Evolutionary conservation across 2,888 invertebrate species (phyloP).

Genomic region (Drosophila paramelanica): DNA sequence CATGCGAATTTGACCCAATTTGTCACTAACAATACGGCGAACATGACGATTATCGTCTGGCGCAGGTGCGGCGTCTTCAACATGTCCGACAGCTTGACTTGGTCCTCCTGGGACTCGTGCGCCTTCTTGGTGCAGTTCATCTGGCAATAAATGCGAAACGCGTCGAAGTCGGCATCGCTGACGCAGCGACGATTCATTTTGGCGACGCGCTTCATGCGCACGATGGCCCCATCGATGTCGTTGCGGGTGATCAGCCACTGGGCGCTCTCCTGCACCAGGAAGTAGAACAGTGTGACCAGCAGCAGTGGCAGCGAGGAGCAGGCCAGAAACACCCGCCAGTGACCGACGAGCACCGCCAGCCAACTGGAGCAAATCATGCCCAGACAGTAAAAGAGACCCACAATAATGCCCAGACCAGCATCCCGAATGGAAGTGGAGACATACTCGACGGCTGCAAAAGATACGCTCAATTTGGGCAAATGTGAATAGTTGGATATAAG

Average conservation of each 20-base stretch:
- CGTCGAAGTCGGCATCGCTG: constrained; percentile 72
- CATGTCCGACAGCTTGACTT: constrained; percentile 82
- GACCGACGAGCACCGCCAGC: constrained; percentile 84
- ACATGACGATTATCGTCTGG: constrained; percentile 85
- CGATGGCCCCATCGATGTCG: constrained; percentile 85
- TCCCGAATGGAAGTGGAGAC: constrained; percentile 86
- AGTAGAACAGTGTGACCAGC: constrained; percentile 85
- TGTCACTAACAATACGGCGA: constrained; percentile 86
- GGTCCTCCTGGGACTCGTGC: constrained; percentile 12
- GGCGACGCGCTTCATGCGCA: constrained; percentile 86
- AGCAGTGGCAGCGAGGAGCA: constrained; percentile 85
- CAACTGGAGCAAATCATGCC: constrained; percentile 86
- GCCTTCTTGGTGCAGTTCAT: constrained; percentile 43
- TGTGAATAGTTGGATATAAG: neutral
- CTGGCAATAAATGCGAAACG: constrained; percentile 75
- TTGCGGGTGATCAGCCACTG: constrained; percentile 87
- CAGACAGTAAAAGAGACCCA: constrained; percentile 86
- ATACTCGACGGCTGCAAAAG: constrained; percentile 86
- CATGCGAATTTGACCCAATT: too few relatives aligned
- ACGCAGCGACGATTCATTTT: constrained; percentile 85
- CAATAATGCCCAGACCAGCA: constrained; percentile 86
- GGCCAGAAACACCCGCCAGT: constrained; percentile 86
- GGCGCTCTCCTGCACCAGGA: constrained; percentile 86
- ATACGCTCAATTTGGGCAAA: neutral
- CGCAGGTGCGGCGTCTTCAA: constrained; percentile 86